phyloP scores from a whole-genome alignment of 2,797 vertebrate genomes.

The Lagorchestes hirsutus region DNA sequence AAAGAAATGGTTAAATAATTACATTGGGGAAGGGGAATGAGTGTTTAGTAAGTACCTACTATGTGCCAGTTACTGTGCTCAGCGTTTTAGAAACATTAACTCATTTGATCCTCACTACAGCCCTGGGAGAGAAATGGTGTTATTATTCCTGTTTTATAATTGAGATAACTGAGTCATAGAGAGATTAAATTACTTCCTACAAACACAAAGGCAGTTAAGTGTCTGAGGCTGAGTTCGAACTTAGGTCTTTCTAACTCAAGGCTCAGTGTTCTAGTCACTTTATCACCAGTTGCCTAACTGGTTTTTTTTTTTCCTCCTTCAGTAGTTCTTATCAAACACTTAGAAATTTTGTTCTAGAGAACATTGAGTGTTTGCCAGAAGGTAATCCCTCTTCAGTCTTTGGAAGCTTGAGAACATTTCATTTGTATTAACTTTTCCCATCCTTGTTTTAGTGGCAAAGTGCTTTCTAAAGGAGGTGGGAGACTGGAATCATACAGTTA shows the following conservation, averaged over 20 bases:
- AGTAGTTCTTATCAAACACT: background rate
- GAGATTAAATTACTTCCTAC: background rate
- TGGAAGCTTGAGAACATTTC: background rate
- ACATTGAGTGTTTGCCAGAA: background rate
- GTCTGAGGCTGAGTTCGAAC: background rate
- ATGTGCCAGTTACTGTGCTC: background rate
- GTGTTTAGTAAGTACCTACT: background rate
- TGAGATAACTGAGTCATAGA: background rate
- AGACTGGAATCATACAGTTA: background rate
- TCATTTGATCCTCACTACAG: background rate
- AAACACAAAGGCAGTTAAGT: background rate
- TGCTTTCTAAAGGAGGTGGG: background rate
- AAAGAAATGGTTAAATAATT: background rate
- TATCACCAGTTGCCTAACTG: background rate
- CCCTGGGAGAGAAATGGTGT: background rate
- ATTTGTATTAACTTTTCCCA: background rate
- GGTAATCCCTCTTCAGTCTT: background rate
- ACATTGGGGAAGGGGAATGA: background rate
- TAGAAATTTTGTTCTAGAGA: background rate
- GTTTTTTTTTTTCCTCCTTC: background rate
- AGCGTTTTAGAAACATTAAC: background rate
- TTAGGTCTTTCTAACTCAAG: background rate
- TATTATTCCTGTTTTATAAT: background rate
- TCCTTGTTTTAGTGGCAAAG: conserved; percentile 15
- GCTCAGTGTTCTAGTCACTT: background rate